A percentile compares a stretch with the other conserved stretches of the same genome.
phyloP scores from a whole-genome alignment of 1,140 invertebrate genomes.

The Drosophila seguyi region DNA sequence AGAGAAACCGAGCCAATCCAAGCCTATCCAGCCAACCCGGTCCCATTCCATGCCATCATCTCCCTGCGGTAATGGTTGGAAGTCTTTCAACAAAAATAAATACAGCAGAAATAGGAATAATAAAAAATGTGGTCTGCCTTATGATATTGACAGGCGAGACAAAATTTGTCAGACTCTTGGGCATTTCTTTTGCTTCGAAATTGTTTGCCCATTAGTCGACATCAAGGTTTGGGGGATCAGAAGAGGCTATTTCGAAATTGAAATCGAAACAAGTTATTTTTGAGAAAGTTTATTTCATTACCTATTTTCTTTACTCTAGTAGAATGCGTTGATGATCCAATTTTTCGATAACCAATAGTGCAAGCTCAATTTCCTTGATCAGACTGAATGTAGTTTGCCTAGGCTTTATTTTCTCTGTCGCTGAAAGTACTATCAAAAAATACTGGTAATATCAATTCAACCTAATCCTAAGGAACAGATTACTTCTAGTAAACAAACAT shows the following conservation, averaged over 20 bases:
- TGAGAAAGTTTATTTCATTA: not conserved
- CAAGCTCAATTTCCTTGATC: not conserved
- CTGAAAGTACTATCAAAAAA: too few relatives aligned
- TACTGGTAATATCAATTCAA: not conserved
- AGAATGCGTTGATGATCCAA: not conserved
- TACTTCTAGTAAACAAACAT: too few relatives aligned
- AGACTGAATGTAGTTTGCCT: not conserved
- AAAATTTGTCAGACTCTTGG: constrained; percentile 51
- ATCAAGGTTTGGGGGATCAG: too few relatives aligned
- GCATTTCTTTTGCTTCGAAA: constrained; percentile 32
- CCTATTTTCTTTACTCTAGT: not conserved
- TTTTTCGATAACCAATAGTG: not conserved
- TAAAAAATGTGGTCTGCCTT: constrained; percentile 25
- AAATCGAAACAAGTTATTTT: not conserved
- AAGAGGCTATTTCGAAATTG: not conserved
- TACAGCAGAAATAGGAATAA: constrained; percentile 7
- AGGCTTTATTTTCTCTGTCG: not conserved
- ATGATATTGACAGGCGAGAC: constrained; percentile 65
- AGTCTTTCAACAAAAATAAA: constrained; percentile 13
- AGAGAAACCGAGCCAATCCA: constrained; percentile 11
- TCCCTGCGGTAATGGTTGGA: constrained; percentile 5
- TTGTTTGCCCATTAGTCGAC: constrained; percentile 62
- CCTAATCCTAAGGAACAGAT: not conserved
- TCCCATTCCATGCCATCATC: constrained; percentile 41
- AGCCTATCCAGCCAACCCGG: constrained; percentile 31